These are phyloP conservation scores for Sebastes hopkinsi DNA, from an alignment of 2,797 vertebrate species.

Conservation along the genomic window DNA sequence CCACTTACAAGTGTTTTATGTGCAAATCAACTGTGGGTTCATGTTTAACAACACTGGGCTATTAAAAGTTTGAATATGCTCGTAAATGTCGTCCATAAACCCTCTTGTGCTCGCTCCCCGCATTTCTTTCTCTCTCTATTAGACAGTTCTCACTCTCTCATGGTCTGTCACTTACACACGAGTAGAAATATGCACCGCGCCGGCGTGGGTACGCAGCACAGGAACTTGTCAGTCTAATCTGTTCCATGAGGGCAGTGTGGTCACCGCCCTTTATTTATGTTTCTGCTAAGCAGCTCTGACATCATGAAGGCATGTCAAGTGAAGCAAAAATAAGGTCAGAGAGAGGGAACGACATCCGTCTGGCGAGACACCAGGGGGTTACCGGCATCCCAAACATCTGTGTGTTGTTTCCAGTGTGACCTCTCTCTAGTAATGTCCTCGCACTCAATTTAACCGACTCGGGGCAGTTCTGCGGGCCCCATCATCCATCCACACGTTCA, in stretches of 20 bases:
- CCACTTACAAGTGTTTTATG: not conserved
- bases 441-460: conserved; percentile 55
- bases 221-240: conserved; percentile 76
- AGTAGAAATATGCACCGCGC: conserved; percentile 52
- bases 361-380: conserved; percentile 62
- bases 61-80: conserved; percentile 42
- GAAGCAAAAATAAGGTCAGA: conserved; percentile 73
- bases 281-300: conserved; percentile 76
- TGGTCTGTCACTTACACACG: conserved; percentile 58
- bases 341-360: conserved; percentile 62
- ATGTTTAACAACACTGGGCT: conserved; percentile 19
- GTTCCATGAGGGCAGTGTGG: conserved; percentile 72
- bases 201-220: conserved; percentile 43
- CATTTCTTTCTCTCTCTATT: conserved; percentile 34
- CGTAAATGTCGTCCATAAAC: conserved; percentile 45
- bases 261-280: conserved; percentile 79
- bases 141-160: conserved; percentile 29
- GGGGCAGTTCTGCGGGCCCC: conserved; percentile 32
- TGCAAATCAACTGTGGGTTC: conserved; percentile 18
- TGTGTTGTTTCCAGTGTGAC: conserved; percentile 49
- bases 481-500: conserved; percentile 41
- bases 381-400: conserved; percentile 62
- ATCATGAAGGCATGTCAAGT: conserved; percentile 74
- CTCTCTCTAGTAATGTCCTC: conserved; percentile 62
- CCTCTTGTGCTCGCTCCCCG: not conserved